A percentile compares a stretch with the other conserved stretches of the same genome.
phyloP scores from a whole-genome alignment of 2,888 invertebrate species.

The Napeogenes sylphis region DNA sequence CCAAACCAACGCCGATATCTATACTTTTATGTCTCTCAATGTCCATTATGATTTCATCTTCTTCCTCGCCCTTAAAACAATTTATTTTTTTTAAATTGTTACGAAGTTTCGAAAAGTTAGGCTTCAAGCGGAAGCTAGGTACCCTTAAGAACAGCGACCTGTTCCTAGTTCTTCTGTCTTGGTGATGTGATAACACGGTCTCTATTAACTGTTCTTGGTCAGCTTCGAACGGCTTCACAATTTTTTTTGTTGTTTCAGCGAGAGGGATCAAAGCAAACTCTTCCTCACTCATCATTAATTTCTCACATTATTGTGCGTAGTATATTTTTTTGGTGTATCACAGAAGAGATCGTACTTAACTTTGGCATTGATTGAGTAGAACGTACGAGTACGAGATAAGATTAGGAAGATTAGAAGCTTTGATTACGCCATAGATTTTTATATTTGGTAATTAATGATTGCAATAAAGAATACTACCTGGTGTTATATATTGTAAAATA shows the following conservation, averaged over 20 bases:
- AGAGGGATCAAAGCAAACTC: slow-evolving; percentile 46
- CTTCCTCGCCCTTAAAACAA: slow-evolving; percentile 49
- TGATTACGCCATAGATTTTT: slow-evolving; percentile 50
- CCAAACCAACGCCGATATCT: slow-evolving; percentile 64
- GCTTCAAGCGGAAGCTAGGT: slow-evolving; percentile 47
- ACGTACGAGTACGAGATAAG: slow-evolving; percentile 61
- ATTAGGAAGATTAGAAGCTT: slow-evolving; percentile 52
- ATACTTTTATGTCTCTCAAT: slow-evolving; percentile 62
- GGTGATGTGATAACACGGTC: slow-evolving; percentile 15
- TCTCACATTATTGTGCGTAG: slow-evolving; percentile 45
- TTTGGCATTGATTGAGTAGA: slow-evolving; percentile 75
- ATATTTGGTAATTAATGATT: slow-evolving; percentile 17
- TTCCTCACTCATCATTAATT: slow-evolving; percentile 57
- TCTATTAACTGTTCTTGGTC: slow-evolving; percentile 28
- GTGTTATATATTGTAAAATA: background rate
- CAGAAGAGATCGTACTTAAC: slow-evolving; percentile 45
- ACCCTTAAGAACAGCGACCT: slow-evolving; percentile 41
- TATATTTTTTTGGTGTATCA: slow-evolving; percentile 42
- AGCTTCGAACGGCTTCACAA: slow-evolving; percentile 39
- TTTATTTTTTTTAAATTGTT: slow-evolving; percentile 52
- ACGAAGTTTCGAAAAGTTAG: slow-evolving; percentile 50
- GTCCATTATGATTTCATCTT: slow-evolving; percentile 53
- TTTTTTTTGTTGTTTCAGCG: slow-evolving; percentile 43
- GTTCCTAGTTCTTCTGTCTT: slow-evolving; percentile 28
- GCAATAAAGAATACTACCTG: background rate